Evolutionary conservation across 2,888 invertebrate species (phyloP).

Genomic region (Pseudoips prasinana): DNA sequence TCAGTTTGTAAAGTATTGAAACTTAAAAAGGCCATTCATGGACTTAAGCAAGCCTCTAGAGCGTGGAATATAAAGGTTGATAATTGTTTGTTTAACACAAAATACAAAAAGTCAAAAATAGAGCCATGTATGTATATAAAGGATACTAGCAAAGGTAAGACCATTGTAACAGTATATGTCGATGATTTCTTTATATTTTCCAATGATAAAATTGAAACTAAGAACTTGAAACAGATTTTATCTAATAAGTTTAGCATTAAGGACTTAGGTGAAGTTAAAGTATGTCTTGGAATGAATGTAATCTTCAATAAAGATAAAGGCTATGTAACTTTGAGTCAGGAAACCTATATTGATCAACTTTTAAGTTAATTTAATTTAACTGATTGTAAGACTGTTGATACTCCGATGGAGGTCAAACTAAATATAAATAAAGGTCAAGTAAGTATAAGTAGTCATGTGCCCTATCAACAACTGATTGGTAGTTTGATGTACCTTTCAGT

Average conservation of each 20-base stretch:
- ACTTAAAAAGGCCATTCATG: conserved; percentile 5
- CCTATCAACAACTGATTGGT: conserved; percentile 8
- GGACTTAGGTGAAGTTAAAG: conserved; percentile 11
- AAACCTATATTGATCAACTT: no score
- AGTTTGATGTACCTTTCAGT: conserved; percentile 22
- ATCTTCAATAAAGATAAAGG: not conserved
- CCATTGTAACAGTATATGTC: conserved; percentile 16
- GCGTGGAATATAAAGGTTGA: conserved; percentile 18
- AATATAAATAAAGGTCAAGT: conserved; percentile 5
- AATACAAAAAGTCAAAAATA: conserved; percentile 10
- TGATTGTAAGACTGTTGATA: conserved; percentile 18
- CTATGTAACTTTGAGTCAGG: no score
- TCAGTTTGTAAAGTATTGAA: conserved; percentile 1
- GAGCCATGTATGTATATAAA: conserved; percentile 12
- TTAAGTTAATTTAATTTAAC: conserved; percentile 19
- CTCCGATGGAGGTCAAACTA: conserved; percentile 26
- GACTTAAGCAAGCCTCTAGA: conserved; percentile 11
- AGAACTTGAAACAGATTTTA: conserved; percentile 5
- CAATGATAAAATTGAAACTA: conserved; percentile 3
- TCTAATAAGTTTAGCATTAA: conserved; percentile 14
- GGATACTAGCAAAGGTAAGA: conserved; percentile 2
- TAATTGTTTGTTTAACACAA: conserved; percentile 8
- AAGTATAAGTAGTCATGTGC: conserved; percentile 1
- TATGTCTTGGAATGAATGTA: conserved; percentile 9
- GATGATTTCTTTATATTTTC: conserved; percentile 21